Base-by-base conservation (phyloP, 2,113 vertebrate genomes). In the Passer montanus region DNA sequence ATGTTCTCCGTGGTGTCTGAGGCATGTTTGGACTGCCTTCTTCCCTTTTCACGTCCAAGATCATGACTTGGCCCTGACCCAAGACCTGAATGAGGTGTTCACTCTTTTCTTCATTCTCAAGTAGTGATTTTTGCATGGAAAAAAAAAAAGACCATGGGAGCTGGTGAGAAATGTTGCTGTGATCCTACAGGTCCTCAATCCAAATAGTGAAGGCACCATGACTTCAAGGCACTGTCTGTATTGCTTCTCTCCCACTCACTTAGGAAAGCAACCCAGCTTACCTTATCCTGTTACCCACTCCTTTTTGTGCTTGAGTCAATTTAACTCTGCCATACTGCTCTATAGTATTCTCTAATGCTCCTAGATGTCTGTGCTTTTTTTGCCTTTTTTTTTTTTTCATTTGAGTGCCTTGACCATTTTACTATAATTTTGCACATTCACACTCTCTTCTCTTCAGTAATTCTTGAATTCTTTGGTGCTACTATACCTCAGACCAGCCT, bases 181-280 rank as follows among this genome's bases (percentile, higher is more conserved):
- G 30, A 60, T 52, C 23, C 33, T 60, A 6, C 6, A 55, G 6
- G 10, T 64, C 30, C 31, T 26, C 12, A n/a, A 35, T 58, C 16
- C 1, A 2, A 55, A 53, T 3, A 39, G 26, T 27, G 22, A 46
- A 49, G 43, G 20, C 28, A 46, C n/a, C 24, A 55, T 0, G 1
- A 31, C n/a, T 27, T 23, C 18, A 17, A 4, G 13, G 15, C 22
- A 53, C 18, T 1, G 1, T 18, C 31, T 41, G 9, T 39, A 6
- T 16, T 50, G 15, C 24, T 73, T 73, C 33, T 63, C 21, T 63
- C 39, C 59, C 58, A 26, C 39, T 75, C 2, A 0, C 27, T 13
- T 0, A 35, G 30, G 13, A 80, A 43, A 90, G 18, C 11, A 81
- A 9, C 19, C 79, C 52, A 84, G 7, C 13, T 53, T 66, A n/a